Percentiles rank a stretch among this genome's conserved stretches.
Conservation (phyloP, 1,140 invertebrate genomes). For the Daktulosphaira vitifoliae region DNA sequence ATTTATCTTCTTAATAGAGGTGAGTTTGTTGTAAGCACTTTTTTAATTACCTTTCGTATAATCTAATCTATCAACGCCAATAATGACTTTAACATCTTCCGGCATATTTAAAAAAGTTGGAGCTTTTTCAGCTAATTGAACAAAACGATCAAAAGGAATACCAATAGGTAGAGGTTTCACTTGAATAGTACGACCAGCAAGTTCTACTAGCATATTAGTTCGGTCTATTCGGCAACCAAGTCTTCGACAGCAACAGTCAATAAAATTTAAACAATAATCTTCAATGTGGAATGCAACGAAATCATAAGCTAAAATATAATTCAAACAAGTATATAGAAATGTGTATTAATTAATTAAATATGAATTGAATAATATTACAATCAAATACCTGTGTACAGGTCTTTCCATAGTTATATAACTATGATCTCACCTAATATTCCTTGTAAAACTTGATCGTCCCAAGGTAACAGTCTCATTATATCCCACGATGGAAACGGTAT, state of each 20-base stretch:
- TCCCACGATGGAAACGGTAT: slow-evolving; percentile 91
- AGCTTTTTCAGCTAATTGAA: slow-evolving; percentile 67
- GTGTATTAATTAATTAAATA: too few relatives aligned
- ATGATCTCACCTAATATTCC: slow-evolving; percentile 61
- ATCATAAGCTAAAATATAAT: slow-evolving; percentile 58
- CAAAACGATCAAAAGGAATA: slow-evolving; percentile 79
- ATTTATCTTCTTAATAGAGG: too few relatives aligned
- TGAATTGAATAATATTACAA: too few relatives aligned
- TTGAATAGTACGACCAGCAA: slow-evolving; percentile 72
- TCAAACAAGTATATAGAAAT: too few relatives aligned
- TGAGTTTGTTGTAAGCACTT: too few relatives aligned
- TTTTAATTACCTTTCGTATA: slow-evolving; percentile 77
- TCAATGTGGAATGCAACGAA: slow-evolving; percentile 88
- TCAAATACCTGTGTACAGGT: too few relatives aligned
- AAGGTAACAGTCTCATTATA: slow-evolving; percentile 78
- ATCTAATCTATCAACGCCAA: slow-evolving; percentile 80
- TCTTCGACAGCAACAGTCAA: slow-evolving; percentile 80
- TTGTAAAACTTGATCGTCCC: slow-evolving; percentile 85
- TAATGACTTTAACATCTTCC: slow-evolving; percentile 67
- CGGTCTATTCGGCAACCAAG: slow-evolving; percentile 79
- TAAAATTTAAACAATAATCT: slow-evolving; percentile 84
- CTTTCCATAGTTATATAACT: background rate
- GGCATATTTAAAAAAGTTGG: slow-evolving; percentile 53
- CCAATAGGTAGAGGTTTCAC: slow-evolving; percentile 76
- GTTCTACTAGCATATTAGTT: slow-evolving; percentile 76